phyloP scores from a whole-genome alignment of 1,140 invertebrate species.

The Cotesia vestalis region DNA sequence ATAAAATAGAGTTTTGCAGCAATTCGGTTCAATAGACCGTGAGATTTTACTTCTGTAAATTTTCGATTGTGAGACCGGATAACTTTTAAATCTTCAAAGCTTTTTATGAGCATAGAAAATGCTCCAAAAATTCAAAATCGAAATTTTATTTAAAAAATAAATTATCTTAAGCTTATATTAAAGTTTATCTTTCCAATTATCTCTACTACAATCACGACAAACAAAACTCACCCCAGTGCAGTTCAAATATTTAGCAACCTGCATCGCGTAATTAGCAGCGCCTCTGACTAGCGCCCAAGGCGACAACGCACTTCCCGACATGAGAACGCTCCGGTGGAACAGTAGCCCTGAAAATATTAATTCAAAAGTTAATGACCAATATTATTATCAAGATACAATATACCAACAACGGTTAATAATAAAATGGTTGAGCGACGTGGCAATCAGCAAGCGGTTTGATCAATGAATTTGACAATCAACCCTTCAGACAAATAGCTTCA shows the following conservation, averaged over 20 bases:
- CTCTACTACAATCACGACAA: too few relatives aligned
- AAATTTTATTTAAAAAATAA: too few relatives aligned
- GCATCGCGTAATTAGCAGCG: constrained; percentile 84
- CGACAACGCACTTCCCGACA: constrained; percentile 93
- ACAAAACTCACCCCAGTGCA: constrained; percentile 74
- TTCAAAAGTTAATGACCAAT: neutral
- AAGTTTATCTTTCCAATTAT: too few relatives aligned
- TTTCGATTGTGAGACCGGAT: too few relatives aligned
- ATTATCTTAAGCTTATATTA: too few relatives aligned
- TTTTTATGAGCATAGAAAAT: too few relatives aligned
- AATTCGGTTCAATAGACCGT: too few relatives aligned
- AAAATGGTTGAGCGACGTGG: neutral
- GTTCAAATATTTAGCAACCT: constrained; percentile 86
- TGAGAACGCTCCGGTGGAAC: constrained; percentile 92
- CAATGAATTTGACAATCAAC: neutral
- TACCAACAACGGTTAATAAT: neutral
- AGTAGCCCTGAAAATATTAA: constrained; percentile 76
- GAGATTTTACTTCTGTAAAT: too few relatives aligned
- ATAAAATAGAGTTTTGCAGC: too few relatives aligned
- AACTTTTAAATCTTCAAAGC: too few relatives aligned
- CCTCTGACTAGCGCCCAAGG: constrained; percentile 92
- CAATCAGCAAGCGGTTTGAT: neutral
- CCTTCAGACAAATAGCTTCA: neutral
- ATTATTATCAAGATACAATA: neutral
- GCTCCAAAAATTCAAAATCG: too few relatives aligned